Evolutionary conservation across 2,888 invertebrate genomes (phyloP).

Genomic region (Erebia palarica): DNA sequence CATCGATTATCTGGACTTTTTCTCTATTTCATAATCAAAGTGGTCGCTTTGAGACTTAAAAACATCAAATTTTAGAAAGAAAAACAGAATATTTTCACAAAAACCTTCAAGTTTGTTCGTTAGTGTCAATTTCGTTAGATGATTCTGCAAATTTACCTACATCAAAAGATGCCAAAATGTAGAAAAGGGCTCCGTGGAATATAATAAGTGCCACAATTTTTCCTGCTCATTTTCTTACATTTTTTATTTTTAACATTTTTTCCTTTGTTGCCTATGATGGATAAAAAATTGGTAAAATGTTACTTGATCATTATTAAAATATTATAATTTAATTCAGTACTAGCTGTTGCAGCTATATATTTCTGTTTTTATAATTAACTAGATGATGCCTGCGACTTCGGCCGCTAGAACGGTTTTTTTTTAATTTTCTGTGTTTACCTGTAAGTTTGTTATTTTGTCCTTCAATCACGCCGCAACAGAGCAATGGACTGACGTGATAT

Average conservation of each 20-base stretch:
- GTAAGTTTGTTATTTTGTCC: no score
- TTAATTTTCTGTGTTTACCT: background rate
- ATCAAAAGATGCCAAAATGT: constrained; percentile 24
- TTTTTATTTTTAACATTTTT: background rate
- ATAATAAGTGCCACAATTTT: constrained; percentile 20
- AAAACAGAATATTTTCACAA: constrained; percentile 9
- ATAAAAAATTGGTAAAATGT: background rate
- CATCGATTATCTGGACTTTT: no score
- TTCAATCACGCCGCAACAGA: no score
- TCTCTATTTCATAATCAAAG: no score
- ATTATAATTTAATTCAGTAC: no score
- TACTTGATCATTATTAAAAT: no score
- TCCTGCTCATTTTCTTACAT: constrained; percentile 8
- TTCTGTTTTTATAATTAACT: no score
- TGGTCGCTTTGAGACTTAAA: background rate
- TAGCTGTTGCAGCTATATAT: no score
- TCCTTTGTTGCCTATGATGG: background rate
- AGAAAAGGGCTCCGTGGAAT: constrained; percentile 16
- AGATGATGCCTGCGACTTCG: background rate
- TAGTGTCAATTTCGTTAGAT: constrained; percentile 28
- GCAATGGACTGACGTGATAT: no score
- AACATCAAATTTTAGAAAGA: background rate
- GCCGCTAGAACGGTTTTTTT: background rate
- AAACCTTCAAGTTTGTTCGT: constrained; percentile 12
- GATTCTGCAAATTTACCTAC: constrained; percentile 22